Conservation (phyloP, 2,888 invertebrate species). For the Ecliptopera silaceata region DNA sequence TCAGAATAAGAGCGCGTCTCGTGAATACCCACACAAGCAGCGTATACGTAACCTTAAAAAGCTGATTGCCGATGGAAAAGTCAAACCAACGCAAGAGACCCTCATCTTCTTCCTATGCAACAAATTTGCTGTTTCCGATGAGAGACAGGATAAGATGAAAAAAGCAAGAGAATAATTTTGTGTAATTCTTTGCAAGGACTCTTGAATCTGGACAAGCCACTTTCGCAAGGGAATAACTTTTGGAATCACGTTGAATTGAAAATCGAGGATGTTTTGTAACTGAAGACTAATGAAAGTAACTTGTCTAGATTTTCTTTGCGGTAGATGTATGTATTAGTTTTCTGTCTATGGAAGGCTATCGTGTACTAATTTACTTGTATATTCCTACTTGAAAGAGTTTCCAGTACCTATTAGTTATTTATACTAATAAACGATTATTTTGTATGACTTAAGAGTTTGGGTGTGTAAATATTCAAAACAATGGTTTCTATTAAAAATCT, state of each 20-base stretch:
- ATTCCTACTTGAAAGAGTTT: slow-evolving; percentile 27
- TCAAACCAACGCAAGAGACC: slow-evolving; percentile 75
- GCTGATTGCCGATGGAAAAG: slow-evolving; percentile 73
- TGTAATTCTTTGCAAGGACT: background rate
- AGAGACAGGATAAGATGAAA: slow-evolving; percentile 55
- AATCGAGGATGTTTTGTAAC: background rate
- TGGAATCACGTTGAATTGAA: too few relatives aligned
- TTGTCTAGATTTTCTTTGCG: slow-evolving; percentile 5
- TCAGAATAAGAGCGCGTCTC: slow-evolving; percentile 41
- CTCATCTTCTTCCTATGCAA: slow-evolving; percentile 80
- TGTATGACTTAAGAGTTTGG: slow-evolving; percentile 30
- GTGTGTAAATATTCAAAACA: slow-evolving; percentile 61
- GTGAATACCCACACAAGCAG: slow-evolving; percentile 85
- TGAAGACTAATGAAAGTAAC: background rate
- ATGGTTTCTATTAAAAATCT: slow-evolving; percentile 63
- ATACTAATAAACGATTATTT: slow-evolving; percentile 35
- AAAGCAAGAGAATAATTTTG: slow-evolving; percentile 6
- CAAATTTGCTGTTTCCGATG: slow-evolving; percentile 76
- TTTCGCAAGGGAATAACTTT: background rate
- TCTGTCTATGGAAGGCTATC: slow-evolving; percentile 4
- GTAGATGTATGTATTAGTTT: background rate
- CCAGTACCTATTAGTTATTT: slow-evolving; percentile 26
- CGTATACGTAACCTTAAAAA: slow-evolving; percentile 83
- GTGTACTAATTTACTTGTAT: slow-evolving; percentile 12
- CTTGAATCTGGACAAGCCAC: slow-evolving; percentile 1